phyloP scores from a whole-genome alignment of 2,888 invertebrate genomes.

The Drosophila cracens region DNA sequence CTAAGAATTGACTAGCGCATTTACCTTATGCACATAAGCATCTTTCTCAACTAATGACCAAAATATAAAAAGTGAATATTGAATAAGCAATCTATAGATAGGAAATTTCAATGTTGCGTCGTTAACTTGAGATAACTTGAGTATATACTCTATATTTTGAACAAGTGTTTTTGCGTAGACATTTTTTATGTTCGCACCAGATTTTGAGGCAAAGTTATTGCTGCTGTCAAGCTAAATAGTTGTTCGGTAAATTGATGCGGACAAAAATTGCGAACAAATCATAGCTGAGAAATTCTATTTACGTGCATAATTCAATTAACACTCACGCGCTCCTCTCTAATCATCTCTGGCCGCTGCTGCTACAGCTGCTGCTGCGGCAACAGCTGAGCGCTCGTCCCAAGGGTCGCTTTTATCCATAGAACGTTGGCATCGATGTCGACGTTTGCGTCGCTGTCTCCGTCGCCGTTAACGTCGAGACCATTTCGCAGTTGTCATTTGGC shows the following conservation, averaged over 20 bases:
- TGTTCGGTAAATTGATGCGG: background rate
- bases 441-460: constrained; percentile 9
- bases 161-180: background rate
- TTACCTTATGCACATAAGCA: background rate
- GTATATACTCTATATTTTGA: background rate
- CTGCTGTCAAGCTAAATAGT: background rate
- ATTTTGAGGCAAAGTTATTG: background rate
- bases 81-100: background rate
- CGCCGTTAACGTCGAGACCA: constrained; percentile 20
- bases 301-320: constrained; percentile 4
- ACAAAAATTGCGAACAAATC: background rate
- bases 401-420: constrained; percentile 46
- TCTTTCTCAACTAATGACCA: background rate
- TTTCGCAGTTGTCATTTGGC: constrained; percentile 50
- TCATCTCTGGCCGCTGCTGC: constrained; percentile 18
- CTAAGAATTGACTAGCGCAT: background rate
- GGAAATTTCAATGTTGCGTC: background rate
- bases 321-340: constrained; percentile 48
- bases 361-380: constrained; percentile 18
- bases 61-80: background rate
- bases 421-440: constrained; percentile 18
- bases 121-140: background rate
- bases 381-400: constrained; percentile 53
- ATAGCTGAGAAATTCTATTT: background rate
- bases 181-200: background rate